phyloP scores from a whole-genome alignment of 2,113 vertebrate species.

The Ciconia maguari region DNA sequence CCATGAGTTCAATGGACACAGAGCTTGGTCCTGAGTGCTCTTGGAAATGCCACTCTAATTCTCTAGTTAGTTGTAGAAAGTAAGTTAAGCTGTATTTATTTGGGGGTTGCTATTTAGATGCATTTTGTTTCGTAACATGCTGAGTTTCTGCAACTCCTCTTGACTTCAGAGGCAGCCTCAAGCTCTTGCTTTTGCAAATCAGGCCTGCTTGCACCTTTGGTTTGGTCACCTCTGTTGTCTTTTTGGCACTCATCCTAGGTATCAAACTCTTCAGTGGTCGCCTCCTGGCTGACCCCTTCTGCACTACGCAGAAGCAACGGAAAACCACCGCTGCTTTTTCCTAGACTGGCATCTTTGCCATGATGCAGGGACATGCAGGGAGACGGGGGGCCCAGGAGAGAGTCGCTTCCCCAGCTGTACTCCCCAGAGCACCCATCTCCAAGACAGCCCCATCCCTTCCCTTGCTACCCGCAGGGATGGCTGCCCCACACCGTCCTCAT shows the following conservation, averaged over 20 bases:
- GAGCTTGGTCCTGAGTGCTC: not conserved
- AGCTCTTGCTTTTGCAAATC: not conserved
- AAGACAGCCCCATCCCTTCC: not conserved
- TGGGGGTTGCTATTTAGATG: not conserved
- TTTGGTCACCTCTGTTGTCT: not conserved
- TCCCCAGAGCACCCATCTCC: not conserved
- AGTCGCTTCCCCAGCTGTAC: not conserved
- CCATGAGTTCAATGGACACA: not conserved
- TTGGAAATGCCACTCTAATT: not conserved
- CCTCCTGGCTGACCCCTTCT: not conserved
- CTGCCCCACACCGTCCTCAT: not conserved
- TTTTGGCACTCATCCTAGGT: not conserved
- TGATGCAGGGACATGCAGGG: not conserved
- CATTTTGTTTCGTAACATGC: not conserved
- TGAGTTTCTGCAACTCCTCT: not conserved
- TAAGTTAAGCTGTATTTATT: not conserved
- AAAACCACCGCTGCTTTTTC: constrained; percentile 1
- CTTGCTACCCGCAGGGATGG: no score
- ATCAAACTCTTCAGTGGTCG: not conserved
- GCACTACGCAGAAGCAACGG: not conserved
- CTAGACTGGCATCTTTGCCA: not conserved
- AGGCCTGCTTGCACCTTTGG: not conserved
- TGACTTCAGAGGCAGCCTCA: not conserved
- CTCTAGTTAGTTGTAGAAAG: not conserved
- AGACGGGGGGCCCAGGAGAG: not conserved